Evolutionary conservation across 2,888 invertebrate species (phyloP).

Genomic region (Epirrita christyi): DNA sequence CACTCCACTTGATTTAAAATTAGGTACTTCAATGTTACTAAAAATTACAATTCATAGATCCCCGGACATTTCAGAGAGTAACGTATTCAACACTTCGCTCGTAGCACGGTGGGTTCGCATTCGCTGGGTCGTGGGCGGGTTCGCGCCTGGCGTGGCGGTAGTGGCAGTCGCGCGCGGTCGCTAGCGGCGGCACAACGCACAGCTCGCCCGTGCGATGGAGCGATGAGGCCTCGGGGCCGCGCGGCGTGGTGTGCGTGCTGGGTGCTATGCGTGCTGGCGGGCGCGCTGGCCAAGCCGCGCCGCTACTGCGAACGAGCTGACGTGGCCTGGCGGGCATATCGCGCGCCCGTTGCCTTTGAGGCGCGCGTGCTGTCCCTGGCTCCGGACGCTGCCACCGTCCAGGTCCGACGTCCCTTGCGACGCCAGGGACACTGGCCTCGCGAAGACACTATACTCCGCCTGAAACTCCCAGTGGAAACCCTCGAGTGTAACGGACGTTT

Average conservation of each 20-base stretch:
- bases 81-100: not conserved
- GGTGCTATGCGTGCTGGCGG: conserved; percentile 70
- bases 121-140: conserved; percentile 12
- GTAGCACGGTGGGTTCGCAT: conserved; percentile 11
- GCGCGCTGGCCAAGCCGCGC: conserved; percentile 66
- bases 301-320: conserved; percentile 83
- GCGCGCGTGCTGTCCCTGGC: conserved; percentile 77
- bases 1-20: too few species aligned
- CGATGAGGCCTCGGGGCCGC: conserved; percentile 80
- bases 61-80: conserved; percentile 1
- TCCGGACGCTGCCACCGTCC: conserved; percentile 73
- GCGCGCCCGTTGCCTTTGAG: conserved; percentile 80
- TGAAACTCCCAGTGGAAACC: conserved; percentile 63
- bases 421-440: conserved; percentile 76
- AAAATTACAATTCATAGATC: too few species aligned
- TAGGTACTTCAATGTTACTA: too few species aligned
- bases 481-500: conserved; percentile 74
- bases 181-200: conserved; percentile 51
- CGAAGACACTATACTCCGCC: conserved; percentile 68
- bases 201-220: conserved; percentile 76
- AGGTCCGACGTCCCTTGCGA: conserved; percentile 71
- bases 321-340: conserved; percentile 82
- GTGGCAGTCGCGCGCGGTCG: conserved; percentile 77
- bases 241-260: conserved; percentile 79
- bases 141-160: conserved; percentile 16